These are phyloP conservation scores for Coendou prehensilis DNA, from an alignment of 2,797 vertebrate species.

Conservation along the genomic window DNA sequence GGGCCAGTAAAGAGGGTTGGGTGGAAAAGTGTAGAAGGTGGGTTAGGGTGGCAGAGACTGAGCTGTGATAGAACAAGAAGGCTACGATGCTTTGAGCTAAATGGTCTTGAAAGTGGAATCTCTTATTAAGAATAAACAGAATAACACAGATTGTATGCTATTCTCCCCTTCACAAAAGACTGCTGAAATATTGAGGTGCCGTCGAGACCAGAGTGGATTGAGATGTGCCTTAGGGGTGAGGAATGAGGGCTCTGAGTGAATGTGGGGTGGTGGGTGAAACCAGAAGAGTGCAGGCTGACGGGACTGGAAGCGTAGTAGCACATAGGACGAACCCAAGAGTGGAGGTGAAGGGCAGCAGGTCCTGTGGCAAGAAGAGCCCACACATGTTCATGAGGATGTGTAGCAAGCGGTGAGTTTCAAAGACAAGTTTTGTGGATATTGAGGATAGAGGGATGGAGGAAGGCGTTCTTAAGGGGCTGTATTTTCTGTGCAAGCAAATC, in stretches of 20 bases:
- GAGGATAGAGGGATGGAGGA: not conserved
- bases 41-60: not conserved
- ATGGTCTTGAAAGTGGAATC: not conserved
- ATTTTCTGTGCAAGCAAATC: not conserved
- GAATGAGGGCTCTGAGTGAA: not conserved
- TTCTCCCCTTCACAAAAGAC: not conserved
- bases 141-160: not conserved
- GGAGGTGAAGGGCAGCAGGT: not conserved
- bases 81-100: not conserved
- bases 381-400: not conserved
- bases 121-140: not conserved
- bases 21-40: not conserved
- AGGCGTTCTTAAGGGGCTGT: not conserved
- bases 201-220: not conserved
- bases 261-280: not conserved
- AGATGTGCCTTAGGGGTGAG: not conserved
- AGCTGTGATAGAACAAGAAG: not conserved
- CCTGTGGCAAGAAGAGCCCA: not conserved
- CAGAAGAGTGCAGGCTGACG: not conserved
- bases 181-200: not conserved
- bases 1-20: not conserved
- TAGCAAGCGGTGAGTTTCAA: not conserved
- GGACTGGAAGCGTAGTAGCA: not conserved
- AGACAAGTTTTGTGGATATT: not conserved
- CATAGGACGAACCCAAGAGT: not conserved